Conservation (phyloP, 2,888 invertebrate species). For the Cosmopolites sordidus region DNA sequence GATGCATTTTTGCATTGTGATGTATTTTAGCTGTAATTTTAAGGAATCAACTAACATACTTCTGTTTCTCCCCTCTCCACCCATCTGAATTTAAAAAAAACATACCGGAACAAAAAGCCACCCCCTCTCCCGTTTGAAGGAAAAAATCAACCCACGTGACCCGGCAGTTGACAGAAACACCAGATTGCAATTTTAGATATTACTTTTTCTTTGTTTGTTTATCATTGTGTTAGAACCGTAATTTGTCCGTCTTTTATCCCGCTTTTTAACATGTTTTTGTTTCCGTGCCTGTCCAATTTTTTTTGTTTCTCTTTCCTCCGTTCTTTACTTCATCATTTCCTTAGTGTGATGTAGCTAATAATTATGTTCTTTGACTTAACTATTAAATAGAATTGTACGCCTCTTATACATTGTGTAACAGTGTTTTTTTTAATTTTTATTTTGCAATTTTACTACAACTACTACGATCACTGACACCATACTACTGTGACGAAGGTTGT, state of each 20-base stretch:
- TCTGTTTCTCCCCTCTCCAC: conserved; percentile 39
- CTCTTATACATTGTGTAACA: conserved; percentile 32
- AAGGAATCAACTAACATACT: conserved; percentile 45
- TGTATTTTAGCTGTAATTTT: conserved; percentile 55
- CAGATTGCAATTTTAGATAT: conserved; percentile 40
- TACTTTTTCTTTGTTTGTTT: conserved; percentile 25
- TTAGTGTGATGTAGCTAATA: conserved; percentile 48
- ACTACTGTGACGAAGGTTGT: conserved; percentile 24
- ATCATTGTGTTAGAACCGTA: conserved; percentile 25
- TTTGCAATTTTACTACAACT: conserved; percentile 23
- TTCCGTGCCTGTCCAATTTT: background rate
- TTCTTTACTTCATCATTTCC: conserved; percentile 27
- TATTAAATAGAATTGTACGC: conserved; percentile 38
- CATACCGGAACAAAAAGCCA: background rate
- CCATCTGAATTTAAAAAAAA: too few relatives aligned
- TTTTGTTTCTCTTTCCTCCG: too few relatives aligned
- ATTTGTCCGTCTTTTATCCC: conserved; percentile 31
- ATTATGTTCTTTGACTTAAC: conserved; percentile 35
- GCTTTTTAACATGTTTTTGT: conserved; percentile 34
- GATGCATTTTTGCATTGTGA: conserved; percentile 73
- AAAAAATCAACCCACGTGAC: conserved; percentile 15
- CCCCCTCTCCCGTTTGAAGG: conserved; percentile 16
- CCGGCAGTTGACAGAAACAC: conserved; percentile 12
- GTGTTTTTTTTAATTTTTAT: conserved; percentile 29
- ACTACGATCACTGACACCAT: conserved; percentile 19